A percentile compares a stretch with the other conserved stretches of the same genome.
Evolutionary conservation across 1,140 invertebrate genomes (phyloP).

Genomic region (Heliconius melpomene): DNA sequence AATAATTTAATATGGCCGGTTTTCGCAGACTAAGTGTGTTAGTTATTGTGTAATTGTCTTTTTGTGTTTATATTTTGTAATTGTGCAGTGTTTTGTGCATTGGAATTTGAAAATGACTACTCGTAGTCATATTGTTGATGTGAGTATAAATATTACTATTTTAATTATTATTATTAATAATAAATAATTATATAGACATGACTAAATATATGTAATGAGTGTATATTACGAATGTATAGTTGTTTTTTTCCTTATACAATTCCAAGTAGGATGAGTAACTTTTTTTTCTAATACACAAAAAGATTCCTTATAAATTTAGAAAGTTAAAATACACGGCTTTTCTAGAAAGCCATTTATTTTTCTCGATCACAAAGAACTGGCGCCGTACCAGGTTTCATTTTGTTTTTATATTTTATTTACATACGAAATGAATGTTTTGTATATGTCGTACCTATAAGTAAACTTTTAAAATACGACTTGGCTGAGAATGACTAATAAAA

Average conservation of each 20-base stretch:
- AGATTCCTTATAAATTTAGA: neutral
- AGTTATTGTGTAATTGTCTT: slow-evolving; percentile 37
- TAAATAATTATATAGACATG: neutral
- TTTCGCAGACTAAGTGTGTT: neutral
- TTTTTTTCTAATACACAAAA: neutral
- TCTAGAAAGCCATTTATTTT: slow-evolving; percentile 43
- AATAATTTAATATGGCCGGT: neutral
- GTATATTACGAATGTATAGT: neutral
- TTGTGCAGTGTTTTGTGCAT: slow-evolving; percentile 21
- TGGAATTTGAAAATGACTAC: slow-evolving; percentile 32
- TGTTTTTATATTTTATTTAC: slow-evolving; percentile 19
- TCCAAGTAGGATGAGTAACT: slow-evolving; percentile 6
- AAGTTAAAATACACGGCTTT: slow-evolving; percentile 19
- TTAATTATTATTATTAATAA: neutral
- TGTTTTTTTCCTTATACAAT: neutral
- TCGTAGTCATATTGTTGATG: slow-evolving; percentile 23
- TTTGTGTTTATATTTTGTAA: slow-evolving; percentile 1
- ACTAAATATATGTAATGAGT: neutral
- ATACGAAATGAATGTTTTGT: slow-evolving; percentile 8
- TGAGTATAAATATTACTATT: slow-evolving; percentile 35
- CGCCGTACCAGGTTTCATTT: slow-evolving; percentile 40
- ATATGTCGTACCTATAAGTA: neutral
- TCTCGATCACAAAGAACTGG: slow-evolving; percentile 45
- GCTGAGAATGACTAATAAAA: neutral
- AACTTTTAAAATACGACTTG: neutral